These are phyloP conservation scores for Acanthochromis polyacanthus DNA, from an alignment of 2,113 vertebrate genomes.

Conservation along the genomic window DNA sequence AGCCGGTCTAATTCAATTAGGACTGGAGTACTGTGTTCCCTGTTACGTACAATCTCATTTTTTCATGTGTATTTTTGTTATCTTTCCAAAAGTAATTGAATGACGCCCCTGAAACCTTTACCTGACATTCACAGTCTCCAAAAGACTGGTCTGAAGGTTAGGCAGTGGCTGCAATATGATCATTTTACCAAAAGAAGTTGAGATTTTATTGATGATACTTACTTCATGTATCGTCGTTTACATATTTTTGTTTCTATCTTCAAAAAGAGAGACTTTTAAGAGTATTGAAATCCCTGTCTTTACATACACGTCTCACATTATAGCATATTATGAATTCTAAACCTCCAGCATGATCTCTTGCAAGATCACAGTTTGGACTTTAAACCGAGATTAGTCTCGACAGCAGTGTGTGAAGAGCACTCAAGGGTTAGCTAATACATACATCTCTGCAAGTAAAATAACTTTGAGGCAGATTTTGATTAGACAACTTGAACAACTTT, in stretches of 20 bases:
- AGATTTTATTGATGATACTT: not conserved
- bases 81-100: too few relatives aligned
- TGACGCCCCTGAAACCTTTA: too few relatives aligned
- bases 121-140: too few relatives aligned
- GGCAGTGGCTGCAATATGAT: too few relatives aligned
- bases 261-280: not conserved
- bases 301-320: not conserved
- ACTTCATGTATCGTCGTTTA: not conserved
- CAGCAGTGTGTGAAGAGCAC: not conserved
- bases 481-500: slow-evolving; percentile 19
- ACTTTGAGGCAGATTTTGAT: slow-evolving; percentile 26
- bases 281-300: not conserved
- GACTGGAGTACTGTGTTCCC: too few relatives aligned
- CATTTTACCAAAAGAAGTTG: not conserved
- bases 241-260: not conserved
- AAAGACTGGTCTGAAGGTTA: too few relatives aligned
- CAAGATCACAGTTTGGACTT: not conserved
- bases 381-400: not conserved
- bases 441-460: slow-evolving; percentile 55
- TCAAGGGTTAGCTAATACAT: slow-evolving; percentile 14
- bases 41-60: too few relatives aligned
- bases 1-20: too few relatives aligned
- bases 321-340: not conserved
- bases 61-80: too few relatives aligned
- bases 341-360: not conserved